These are phyloP conservation scores for Crocodylus rhombifer DNA, from an alignment of 2,797 vertebrate species.

Conservation along the genomic window DNA sequence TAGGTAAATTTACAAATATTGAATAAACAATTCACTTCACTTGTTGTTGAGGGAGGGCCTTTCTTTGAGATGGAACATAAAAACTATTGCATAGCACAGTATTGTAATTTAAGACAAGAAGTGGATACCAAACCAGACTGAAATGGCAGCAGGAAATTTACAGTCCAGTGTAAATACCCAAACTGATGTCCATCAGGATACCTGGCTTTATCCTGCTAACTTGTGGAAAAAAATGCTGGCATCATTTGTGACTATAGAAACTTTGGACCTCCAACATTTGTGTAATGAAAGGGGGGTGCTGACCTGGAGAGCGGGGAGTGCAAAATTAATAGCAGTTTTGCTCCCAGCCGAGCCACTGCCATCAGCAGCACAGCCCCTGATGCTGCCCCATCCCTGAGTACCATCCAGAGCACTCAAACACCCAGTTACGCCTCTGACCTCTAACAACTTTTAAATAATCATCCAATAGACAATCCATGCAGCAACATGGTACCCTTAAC, in stretches of 20 bases:
- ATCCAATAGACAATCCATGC: not conserved
- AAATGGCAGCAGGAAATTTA: not conserved
- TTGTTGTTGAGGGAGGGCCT: not conserved
- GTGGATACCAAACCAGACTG: not conserved
- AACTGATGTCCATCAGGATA: not conserved
- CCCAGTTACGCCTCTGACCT: no score
- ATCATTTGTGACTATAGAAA: not conserved
- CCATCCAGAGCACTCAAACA: no score
- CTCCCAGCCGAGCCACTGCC: no score
- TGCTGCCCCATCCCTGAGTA: no score
- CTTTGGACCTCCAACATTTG: not conserved
- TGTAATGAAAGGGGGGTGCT: no score
- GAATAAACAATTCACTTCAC: not conserved
- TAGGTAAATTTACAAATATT: not conserved
- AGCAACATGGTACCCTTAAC: not conserved
- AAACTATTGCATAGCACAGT: not conserved
- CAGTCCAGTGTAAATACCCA: rapidly evolving
- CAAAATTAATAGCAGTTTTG: no score
- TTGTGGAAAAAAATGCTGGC: not conserved
- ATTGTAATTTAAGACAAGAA: not conserved
- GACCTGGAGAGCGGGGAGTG: no score
- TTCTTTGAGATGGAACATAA: not conserved
- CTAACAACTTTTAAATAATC: not conserved
- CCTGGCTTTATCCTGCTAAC: not conserved
- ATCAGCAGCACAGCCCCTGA: no score